Evolutionary conservation across 2,113 vertebrate species (phyloP).

Genomic region (Corythaeola cristata): DNA sequence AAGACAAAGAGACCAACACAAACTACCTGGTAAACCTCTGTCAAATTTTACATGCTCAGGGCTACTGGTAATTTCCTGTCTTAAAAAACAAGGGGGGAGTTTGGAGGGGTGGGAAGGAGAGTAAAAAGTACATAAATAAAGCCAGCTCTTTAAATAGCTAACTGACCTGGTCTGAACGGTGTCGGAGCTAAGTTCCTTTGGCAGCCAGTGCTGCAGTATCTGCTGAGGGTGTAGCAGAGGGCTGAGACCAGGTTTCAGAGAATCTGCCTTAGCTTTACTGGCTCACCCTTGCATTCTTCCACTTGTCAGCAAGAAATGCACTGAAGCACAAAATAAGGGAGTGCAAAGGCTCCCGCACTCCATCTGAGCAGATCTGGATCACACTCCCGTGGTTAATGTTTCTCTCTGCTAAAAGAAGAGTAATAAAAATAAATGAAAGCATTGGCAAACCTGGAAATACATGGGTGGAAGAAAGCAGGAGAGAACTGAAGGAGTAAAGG

Average conservation of each 20-base stretch:
- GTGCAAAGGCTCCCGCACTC: not conserved
- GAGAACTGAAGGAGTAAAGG: not conserved
- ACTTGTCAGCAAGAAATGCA: not conserved
- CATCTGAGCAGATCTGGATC: not conserved
- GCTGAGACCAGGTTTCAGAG: not conserved
- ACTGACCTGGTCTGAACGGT: conserved; percentile 17
- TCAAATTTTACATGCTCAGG: not conserved
- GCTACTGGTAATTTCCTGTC: not conserved
- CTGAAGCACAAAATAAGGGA: not conserved
- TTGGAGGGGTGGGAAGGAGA: not conserved
- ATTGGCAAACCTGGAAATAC: not conserved
- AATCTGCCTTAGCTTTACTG: not conserved
- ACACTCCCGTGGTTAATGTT: not conserved
- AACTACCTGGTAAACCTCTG: not conserved
- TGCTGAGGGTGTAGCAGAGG: not conserved
- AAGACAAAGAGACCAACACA: not conserved
- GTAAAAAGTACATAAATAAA: conserved; percentile 7
- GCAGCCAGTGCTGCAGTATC: not conserved
- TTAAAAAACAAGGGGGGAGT: not conserved
- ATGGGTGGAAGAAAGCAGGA: not conserved
- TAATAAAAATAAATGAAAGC: not conserved
- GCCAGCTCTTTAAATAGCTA: conserved; percentile 28
- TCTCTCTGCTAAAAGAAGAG: not conserved
- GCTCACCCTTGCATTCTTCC: not conserved
- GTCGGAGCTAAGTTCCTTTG: not conserved